phyloP scores from a whole-genome alignment of 1,140 invertebrate species.

The Zaprionus africanus region DNA sequence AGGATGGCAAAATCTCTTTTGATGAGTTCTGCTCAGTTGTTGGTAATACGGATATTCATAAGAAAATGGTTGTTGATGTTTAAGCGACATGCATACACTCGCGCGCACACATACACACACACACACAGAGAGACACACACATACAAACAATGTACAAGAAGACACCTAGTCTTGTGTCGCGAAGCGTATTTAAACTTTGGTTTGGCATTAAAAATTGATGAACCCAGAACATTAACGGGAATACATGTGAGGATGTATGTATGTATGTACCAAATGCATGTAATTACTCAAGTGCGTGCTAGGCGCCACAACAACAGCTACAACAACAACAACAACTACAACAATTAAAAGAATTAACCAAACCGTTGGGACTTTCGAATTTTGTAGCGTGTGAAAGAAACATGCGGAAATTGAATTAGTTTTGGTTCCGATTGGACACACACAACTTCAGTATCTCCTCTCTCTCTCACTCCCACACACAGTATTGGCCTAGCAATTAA shows the following conservation, averaged over 20 bases:
- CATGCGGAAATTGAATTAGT: conserved; percentile 27
- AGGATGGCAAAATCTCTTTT: conserved; percentile 98
- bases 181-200: conserved; percentile 12
- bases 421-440: conserved; percentile 17
- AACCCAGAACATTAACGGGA: conserved; percentile 9
- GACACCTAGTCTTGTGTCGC: neutral
- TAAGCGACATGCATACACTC: conserved; percentile 85
- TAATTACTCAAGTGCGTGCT: conserved; percentile 48
- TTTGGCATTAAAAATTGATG: conserved; percentile 40
- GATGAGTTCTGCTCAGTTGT: conserved; percentile 98
- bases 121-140: conserved; percentile 4
- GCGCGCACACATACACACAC: conserved; percentile 5
- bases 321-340: conserved; percentile 30
- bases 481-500: neutral
- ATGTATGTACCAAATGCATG: conserved; percentile 3
- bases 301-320: conserved; percentile 21
- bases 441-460: neutral
- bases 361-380: conserved; percentile 40
- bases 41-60: conserved; percentile 99
- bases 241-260: conserved; percentile 12
- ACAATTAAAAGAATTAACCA: conserved; percentile 19
- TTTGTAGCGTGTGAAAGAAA: conserved; percentile 43
- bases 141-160: conserved; percentile 5
- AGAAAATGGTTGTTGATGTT: conserved; percentile 99
- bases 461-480: neutral